Percentiles rank a stretch among this genome's conserved stretches.
Conservation (phyloP, 1,140 invertebrate genomes). For the Bombus pascuorum region DNA sequence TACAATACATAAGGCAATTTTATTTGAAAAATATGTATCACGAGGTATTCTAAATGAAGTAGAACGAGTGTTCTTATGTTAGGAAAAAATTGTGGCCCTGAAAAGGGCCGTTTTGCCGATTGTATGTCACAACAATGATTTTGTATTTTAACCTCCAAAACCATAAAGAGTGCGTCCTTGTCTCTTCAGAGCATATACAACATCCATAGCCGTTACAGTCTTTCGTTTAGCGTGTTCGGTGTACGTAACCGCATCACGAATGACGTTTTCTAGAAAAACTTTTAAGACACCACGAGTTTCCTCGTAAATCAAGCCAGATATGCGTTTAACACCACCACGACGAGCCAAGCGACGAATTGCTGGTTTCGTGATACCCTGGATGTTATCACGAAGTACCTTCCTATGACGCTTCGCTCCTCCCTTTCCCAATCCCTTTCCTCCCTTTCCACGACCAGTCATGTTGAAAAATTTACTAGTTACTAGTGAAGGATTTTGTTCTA, state of each 20-base stretch:
- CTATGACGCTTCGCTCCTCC: conserved; percentile 65
- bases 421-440: conserved; percentile 88
- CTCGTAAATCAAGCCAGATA: conserved; percentile 63
- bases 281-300: conserved; percentile 63
- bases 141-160: conserved; percentile 84
- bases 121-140: neutral
- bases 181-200: conserved; percentile 59
- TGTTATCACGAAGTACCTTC: conserved; percentile 69
- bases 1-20: neutral
- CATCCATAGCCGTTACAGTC: conserved; percentile 63
- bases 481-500: rapidly evolving
- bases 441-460: conserved; percentile 87
- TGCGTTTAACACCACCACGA: conserved; percentile 61
- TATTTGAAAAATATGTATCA: neutral
- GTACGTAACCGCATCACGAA: conserved; percentile 63
- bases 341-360: conserved; percentile 61
- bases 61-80: neutral
- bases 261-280: conserved; percentile 61
- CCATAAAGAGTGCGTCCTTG: conserved; percentile 87
- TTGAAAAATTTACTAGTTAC: neutral
- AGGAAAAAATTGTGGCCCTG: conserved; percentile 42
- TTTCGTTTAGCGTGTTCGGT: conserved; percentile 62
- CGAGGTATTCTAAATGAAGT: neutral
- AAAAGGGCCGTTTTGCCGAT: conserved; percentile 51
- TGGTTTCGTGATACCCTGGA: conserved; percentile 81